Evolutionary conservation across 2,797 vertebrate genomes (phyloP).

Genomic region (Lagodon rhomboides): DNA sequence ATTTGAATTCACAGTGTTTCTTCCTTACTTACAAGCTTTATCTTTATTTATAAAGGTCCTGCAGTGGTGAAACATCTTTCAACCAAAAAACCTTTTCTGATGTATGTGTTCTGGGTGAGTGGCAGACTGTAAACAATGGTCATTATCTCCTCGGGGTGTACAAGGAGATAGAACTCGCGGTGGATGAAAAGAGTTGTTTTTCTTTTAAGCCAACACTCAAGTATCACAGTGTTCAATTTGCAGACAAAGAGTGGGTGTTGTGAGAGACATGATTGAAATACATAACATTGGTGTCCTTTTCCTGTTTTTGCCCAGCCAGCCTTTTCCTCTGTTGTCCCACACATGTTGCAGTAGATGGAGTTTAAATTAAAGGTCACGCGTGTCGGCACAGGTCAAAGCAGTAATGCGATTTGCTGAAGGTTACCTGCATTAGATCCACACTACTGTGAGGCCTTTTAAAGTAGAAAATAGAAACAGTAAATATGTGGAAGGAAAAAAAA

Average conservation of each 20-base stretch:
- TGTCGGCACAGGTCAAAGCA: slow-evolving; percentile 39
- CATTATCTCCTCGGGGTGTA: slow-evolving; percentile 34
- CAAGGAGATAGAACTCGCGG: slow-evolving; percentile 5
- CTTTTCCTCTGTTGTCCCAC: background rate
- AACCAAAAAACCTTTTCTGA: background rate
- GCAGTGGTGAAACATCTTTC: background rate
- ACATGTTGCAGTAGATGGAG: slow-evolving; percentile 33
- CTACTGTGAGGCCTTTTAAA: slow-evolving; percentile 15
- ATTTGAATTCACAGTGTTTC: background rate
- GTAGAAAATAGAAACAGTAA: slow-evolving; percentile 39
- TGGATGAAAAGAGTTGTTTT: slow-evolving; percentile 36
- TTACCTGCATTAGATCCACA: slow-evolving; percentile 64
- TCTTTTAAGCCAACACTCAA: slow-evolving; percentile 31
- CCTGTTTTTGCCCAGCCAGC: too few relatives aligned
- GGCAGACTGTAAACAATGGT: slow-evolving; percentile 39
- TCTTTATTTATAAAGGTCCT: background rate
- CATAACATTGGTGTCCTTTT: too few relatives aligned
- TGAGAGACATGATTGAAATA: background rate
- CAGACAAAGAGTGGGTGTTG: background rate
- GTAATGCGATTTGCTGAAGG: slow-evolving; percentile 73
- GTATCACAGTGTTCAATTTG: slow-evolving; percentile 26
- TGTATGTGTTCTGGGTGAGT: slow-evolving; percentile 31
- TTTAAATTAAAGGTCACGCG: slow-evolving; percentile 70
- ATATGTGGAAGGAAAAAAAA: background rate
- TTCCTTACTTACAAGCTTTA: background rate